Evolutionary conservation across 2,888 invertebrate species (phyloP), one percentile per base, ranked within the genome.

Genomic region (Ophonus ardosiacus): DNA sequence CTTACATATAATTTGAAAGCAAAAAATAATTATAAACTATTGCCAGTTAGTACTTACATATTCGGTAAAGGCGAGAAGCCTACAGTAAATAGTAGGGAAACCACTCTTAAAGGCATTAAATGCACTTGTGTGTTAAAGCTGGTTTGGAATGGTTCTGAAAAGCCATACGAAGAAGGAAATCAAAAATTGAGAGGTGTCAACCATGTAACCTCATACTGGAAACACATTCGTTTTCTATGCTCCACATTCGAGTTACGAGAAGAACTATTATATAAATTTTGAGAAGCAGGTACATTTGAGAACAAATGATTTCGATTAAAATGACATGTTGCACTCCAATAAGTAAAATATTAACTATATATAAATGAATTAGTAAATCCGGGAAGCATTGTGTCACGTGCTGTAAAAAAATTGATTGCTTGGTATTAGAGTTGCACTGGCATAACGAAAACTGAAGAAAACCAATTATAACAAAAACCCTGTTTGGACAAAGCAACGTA

Each of bases 381-480:
- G 0, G 6, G 5, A 15, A 68, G 10, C 38, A 68, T 68, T 15
- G 31, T 31, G 31, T 15, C 24, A 24, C 40, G 40, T 18, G 18
- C 15, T 74, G 43, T 74, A 74, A 74, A 74, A 74, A 74, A 74
- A 74, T 10, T 74, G 71, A 74, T 74, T 43, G 71, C 17, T 13
- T 74, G 18, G 71, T 17, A 74, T 74, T 74, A 74, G 17, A 74
- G 71, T 57, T 78, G 40, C 78, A 78, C 21, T 17, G 17, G 78
- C 13, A 59, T 57, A 78, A 78, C 24, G 24, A 57, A 57, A 78
- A 24, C 78, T 57, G 78, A 78, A 59, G 56, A 80, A 80, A 80
- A 80, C 80, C 80, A 80, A 80, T 80, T 80, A 80, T 80, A 80
- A 80, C 61, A 24, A 40, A 80, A 80, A 59, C 40, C 38, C 10